These are phyloP conservation scores for Isaurus tuberculatus DNA, from an alignment of 92 coral and sea anemone genomes.

Conservation along the genomic window DNA sequence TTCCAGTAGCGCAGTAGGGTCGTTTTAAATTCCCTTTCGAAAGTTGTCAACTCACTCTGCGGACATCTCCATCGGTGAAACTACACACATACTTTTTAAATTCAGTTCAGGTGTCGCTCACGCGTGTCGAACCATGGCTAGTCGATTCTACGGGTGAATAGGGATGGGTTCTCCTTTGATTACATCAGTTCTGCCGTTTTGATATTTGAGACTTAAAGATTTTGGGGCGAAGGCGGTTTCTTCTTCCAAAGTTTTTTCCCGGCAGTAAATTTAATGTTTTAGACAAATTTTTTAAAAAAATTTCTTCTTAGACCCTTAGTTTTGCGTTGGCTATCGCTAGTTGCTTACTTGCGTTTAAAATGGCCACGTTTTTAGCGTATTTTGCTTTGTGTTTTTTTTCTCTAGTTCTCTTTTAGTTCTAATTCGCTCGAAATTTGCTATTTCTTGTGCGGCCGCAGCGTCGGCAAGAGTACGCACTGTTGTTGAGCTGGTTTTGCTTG, in stretches of 20 bases:
- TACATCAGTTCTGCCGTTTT: not conserved
- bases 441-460: conserved; percentile 2
- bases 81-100: not conserved
- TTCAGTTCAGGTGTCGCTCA: not conserved
- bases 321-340: not conserved
- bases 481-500: not conserved
- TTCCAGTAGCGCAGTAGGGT: not conserved
- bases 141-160: too few species aligned
- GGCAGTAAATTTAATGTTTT: not conserved
- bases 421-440: not conserved
- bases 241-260: not conserved
- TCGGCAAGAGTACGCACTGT: not conserved
- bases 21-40: not conserved
- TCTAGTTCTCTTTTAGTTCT: not conserved
- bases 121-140: conserved; percentile 26
- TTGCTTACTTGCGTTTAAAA: not conserved
- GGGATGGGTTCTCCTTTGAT: too few species aligned
- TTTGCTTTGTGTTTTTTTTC: not conserved
- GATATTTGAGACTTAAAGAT: not conserved
- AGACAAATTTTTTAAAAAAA: not conserved
- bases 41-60: not conserved
- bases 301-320: not conserved
- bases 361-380: not conserved
- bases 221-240: not conserved
- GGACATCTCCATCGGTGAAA: too few species aligned